Percentiles rank a stretch among this genome's conserved stretches.
These are phyloP conservation scores for Hippoglossus hippoglossus DNA, from an alignment of 2,797 vertebrate genomes.

Conservation along the genomic window DNA sequence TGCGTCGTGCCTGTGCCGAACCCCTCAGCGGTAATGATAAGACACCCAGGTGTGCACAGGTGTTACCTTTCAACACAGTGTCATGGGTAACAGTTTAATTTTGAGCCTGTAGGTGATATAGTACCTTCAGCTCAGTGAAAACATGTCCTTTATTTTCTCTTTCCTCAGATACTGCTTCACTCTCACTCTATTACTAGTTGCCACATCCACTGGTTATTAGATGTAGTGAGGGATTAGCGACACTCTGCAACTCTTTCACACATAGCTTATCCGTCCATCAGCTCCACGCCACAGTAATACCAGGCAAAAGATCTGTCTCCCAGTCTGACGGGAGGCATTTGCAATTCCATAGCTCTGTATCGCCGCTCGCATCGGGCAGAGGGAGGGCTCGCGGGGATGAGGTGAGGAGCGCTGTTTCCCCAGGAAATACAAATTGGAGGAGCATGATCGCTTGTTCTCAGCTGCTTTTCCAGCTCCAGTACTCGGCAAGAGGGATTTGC, in stretches of 20 bases:
- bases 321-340: conserved; percentile 62
- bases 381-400: conserved; percentile 19
- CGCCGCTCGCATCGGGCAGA: conserved; percentile 26
- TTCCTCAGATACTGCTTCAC: not conserved
- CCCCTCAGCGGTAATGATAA: conserved; percentile 26
- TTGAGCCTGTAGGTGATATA: conserved; percentile 14
- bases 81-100: conserved; percentile 51
- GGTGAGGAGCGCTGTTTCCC: conserved; percentile 25
- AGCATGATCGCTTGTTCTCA: conserved; percentile 43
- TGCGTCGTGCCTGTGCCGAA: conserved; percentile 1
- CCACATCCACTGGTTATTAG: conserved; percentile 50
- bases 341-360: conserved; percentile 57
- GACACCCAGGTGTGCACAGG: conserved; percentile 36
- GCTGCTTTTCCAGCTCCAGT: conserved; percentile 36
- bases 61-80: conserved; percentile 45
- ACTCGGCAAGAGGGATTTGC: conserved; percentile 51
- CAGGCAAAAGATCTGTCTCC: conserved; percentile 47
- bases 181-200: conserved; percentile 32
- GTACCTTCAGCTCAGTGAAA: conserved; percentile 15
- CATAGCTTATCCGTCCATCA: conserved; percentile 72
- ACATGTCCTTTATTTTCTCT: not conserved
- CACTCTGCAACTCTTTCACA: conserved; percentile 38
- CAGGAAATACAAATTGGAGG: conserved; percentile 47
- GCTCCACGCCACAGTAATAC: conserved; percentile 57
- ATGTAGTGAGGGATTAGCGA: conserved; percentile 66